phyloP scores from a whole-genome alignment of 1,140 invertebrate species.

The Epicauta chinensis region DNA sequence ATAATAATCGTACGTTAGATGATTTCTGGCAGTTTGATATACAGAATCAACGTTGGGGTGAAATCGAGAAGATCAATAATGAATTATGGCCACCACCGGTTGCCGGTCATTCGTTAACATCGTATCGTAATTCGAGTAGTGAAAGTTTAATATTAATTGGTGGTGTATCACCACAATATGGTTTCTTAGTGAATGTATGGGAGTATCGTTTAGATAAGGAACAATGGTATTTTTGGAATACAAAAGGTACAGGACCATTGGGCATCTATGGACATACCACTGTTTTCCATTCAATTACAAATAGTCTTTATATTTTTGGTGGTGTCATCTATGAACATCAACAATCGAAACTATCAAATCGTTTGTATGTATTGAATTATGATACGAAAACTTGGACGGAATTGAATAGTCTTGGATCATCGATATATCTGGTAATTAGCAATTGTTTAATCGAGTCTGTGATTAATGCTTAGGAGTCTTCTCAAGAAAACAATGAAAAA shows the following conservation, averaged over 20 bases:
- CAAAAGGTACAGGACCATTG: conserved; percentile 65
- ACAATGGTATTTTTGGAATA: conserved; percentile 51
- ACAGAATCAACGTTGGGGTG: conserved; percentile 77
- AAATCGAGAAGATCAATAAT: conserved; percentile 52
- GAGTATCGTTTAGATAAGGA: conserved; percentile 72
- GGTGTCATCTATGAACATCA: conserved; percentile 59
- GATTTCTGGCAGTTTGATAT: conserved; percentile 94
- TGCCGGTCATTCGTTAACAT: conserved; percentile 83
- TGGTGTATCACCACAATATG: conserved; percentile 75
- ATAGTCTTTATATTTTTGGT: conserved; percentile 87
- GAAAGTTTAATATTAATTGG: conserved; percentile 81
- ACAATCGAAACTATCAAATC: conserved; percentile 58
- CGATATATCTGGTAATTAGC: conserved; percentile 31
- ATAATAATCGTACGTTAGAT: conserved; percentile 57
- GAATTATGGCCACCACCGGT: conserved; percentile 57
- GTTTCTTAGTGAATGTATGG: conserved; percentile 72
- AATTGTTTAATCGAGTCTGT: not conserved
- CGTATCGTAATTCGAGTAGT: conserved; percentile 62
- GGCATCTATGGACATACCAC: conserved; percentile 88
- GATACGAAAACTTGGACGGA: conserved; percentile 69
- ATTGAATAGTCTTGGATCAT: conserved; percentile 40
- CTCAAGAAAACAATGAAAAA: no score
- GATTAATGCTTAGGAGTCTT: no score
- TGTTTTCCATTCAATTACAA: conserved; percentile 73
- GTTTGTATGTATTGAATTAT: conserved; percentile 72